Evolutionary conservation across 2,797 vertebrate genomes (phyloP).

Genomic region (Benthosema pterotum): DNA sequence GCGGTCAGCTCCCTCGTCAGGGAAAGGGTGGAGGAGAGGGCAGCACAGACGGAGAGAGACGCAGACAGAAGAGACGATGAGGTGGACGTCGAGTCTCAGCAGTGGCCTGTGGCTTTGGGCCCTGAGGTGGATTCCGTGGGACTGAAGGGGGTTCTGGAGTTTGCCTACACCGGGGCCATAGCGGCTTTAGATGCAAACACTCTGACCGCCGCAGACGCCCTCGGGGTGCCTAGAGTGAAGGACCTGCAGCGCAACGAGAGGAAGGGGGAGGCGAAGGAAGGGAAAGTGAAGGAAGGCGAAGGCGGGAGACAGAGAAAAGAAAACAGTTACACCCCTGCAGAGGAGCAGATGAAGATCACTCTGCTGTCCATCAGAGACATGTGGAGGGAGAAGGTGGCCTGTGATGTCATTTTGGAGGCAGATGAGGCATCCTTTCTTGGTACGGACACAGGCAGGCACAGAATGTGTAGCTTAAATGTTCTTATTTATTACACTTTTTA

Average conservation of each 20-base stretch:
- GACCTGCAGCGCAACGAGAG: conserved; percentile 51
- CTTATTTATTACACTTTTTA: too few relatives aligned
- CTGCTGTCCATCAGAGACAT: conserved; percentile 63
- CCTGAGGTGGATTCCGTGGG: conserved; percentile 63
- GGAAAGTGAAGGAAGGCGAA: not conserved
- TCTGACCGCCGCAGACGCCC: conserved; percentile 43
- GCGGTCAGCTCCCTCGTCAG: conserved; percentile 68
- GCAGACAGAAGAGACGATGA: not conserved
- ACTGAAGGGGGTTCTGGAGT: conserved; percentile 71
- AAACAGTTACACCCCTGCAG: conserved; percentile 13
- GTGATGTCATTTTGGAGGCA: conserved; percentile 75
- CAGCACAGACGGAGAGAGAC: not conserved
- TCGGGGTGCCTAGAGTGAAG: conserved; percentile 63
- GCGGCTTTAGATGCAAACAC: conserved; percentile 39
- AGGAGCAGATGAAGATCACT: conserved; percentile 56
- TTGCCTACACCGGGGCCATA: conserved; percentile 77
- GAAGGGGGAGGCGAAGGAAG: not conserved
- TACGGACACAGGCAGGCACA: conserved; percentile 39
- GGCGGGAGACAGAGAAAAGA: conserved; percentile 5
- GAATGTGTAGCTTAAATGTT: too few relatives aligned
- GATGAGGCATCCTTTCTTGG: conserved; percentile 65
- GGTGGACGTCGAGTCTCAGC: not conserved
- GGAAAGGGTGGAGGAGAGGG: conserved; percentile 32
- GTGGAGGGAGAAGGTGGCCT: conserved; percentile 65
- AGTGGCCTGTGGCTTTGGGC: conserved; percentile 52